Evolutionary conservation across 2,113 vertebrate genomes (phyloP), one percentile per base, ranked within the genome.

Genomic region (Phalacrocorax carbo): DNA sequence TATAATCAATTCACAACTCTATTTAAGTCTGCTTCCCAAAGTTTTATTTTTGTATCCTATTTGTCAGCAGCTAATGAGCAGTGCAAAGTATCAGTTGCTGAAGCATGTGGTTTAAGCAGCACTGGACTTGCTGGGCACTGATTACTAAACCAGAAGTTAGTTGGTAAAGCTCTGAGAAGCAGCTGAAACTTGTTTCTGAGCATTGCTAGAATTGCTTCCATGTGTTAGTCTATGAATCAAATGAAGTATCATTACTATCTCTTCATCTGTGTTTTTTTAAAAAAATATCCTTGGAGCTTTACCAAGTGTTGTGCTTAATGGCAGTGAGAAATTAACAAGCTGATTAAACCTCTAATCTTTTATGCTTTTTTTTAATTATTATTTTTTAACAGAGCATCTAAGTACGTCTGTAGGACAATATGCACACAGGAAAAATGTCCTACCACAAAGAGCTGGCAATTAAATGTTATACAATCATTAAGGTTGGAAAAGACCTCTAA

Each of bases 51-150:
- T 84, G 13, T 82, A 65, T 42, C 61, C n/a, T 69, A 8, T 76
- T 96, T 94, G 40, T 81, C 77, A 78, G 22, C 76, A 92, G 58
- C 64, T 96, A 95, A 92, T 82, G 44, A 91, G 40, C n/a, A 79
- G 52, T 68, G 48, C 36, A 62, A 86, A 91, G 57, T 87, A 61
- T 38, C 60, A 66, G 16, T 52, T 13, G 54, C 92, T 84, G 72
- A 83, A 60, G 51, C 40, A 65, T 18, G 44, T 68, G 73, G 29
- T 60, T 86, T 75, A 40, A 79, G 61, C n/a, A 68, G 84, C 54
- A 49, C 21, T 46, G 77, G 57, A 49, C 48, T 94, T 5, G 4
- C 52, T 64, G 70, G 49, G 40, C 52, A 69, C 61, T n/a, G 27
- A 71, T 64, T 88, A 62, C 27, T 68, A 57, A 94, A 71, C 23